Percentiles rank a stretch among this genome's conserved stretches.
These are phyloP conservation scores for Pseudopleuronectes americanus DNA, from an alignment of 2,797 vertebrate species.

Conservation along the genomic window DNA sequence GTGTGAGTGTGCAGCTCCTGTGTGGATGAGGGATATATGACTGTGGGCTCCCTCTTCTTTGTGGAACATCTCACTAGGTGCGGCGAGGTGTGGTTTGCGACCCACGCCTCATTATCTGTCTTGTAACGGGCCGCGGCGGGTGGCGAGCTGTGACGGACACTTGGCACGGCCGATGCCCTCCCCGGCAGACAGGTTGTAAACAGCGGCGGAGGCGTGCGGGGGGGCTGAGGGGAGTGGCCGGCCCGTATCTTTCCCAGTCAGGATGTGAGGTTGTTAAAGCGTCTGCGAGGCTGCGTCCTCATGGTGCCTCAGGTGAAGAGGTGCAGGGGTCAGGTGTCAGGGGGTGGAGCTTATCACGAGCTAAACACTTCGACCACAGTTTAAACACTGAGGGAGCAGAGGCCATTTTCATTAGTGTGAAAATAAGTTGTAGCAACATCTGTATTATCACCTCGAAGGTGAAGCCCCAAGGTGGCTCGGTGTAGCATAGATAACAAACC, in stretches of 20 bases:
- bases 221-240: not conserved
- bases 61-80: constrained; percentile 33
- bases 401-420: too few species aligned
- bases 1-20: constrained; percentile 7
- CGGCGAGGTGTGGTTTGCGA: constrained; percentile 51
- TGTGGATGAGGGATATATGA: not conserved
- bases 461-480: too few species aligned
- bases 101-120: constrained; percentile 61
- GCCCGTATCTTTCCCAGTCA: constrained; percentile 27
- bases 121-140: constrained; percentile 35
- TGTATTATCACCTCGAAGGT: too few species aligned
- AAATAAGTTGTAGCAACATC: too few species aligned
- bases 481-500: too few species aligned
- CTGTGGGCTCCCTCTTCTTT: constrained; percentile 23
- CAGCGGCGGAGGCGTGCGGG: not conserved
- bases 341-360: too few species aligned
- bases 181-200: constrained; percentile 34
- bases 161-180: constrained; percentile 21
- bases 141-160: constrained; percentile 57
- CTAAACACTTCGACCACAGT: too few species aligned
- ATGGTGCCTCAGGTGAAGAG: not conserved
- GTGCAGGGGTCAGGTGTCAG: too few species aligned
- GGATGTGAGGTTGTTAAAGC: not conserved
- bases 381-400: too few species aligned
- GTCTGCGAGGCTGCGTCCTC: too few species aligned